Conservation (phyloP, 2,888 invertebrate genomes). For the Eilema griseolum region DNA sequence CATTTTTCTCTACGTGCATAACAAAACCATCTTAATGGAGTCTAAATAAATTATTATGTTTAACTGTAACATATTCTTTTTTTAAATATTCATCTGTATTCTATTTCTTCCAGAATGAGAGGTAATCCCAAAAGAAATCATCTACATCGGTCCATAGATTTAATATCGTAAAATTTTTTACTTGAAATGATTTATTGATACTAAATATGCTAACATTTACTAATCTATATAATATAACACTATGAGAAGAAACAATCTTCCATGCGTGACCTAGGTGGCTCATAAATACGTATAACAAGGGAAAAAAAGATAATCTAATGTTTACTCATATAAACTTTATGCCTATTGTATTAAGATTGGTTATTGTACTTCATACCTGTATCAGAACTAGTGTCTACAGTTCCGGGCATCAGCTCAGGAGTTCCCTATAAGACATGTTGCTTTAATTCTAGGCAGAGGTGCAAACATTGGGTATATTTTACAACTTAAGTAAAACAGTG, state of each 20-base stretch:
- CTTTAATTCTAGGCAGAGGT: conserved; percentile 67
- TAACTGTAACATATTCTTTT: no score
- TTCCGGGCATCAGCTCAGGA: conserved; percentile 67
- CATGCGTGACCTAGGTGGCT: conserved; percentile 20
- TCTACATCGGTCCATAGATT: no score
- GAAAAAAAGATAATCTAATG: conserved; percentile 28
- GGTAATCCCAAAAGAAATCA: no score
- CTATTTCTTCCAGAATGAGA: no score
- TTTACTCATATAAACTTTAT: conserved; percentile 14
- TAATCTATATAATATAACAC: not conserved
- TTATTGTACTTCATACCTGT: conserved; percentile 16
- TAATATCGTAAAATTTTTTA: no score
- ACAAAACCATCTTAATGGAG: no score
- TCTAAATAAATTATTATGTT: no score
- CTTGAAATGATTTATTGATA: not conserved
- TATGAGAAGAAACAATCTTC: conserved; percentile 6
- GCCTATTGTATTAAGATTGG: conserved; percentile 19
- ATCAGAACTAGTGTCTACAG: conserved; percentile 27
- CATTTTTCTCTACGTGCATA: no score
- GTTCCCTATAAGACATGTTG: conserved; percentile 73
- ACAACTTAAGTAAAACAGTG: not conserved
- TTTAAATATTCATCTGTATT: no score
- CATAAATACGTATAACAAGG: conserved; percentile 30
- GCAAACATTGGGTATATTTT: conserved; percentile 31
- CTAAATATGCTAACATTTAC: not conserved